These are phyloP conservation scores for Physeter macrocephalus DNA, from an alignment of 2,113 vertebrate species.

Conservation along the genomic window DNA sequence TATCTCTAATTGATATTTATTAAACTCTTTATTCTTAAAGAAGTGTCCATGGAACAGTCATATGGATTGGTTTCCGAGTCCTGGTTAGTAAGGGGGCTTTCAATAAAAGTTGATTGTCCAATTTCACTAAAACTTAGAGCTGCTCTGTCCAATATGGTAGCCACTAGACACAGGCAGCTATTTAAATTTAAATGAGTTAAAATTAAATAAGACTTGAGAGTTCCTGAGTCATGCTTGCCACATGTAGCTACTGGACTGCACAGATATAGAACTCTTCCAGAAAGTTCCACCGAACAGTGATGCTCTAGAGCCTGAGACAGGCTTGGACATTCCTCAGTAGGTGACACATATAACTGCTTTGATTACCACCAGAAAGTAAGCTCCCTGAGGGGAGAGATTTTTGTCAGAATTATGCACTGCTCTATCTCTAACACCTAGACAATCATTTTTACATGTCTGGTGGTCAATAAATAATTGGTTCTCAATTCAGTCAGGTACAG, in stretches of 20 bases:
- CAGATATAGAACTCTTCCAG: neutral
- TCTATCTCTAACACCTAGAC: neutral
- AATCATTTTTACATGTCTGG: neutral
- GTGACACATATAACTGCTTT: neutral
- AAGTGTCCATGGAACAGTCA: neutral
- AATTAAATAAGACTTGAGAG: neutral
- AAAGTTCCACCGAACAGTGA: neutral
- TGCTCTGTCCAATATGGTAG: neutral
- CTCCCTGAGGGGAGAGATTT: neutral
- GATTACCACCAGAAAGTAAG: neutral
- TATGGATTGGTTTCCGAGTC: neutral
- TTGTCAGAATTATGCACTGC: neutral
- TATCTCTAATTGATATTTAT: neutral
- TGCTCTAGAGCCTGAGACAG: neutral
- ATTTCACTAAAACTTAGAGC: neutral
- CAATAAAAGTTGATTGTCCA: neutral
- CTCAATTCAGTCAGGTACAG: neutral
- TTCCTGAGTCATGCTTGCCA: neutral
- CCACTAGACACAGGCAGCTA: neutral
- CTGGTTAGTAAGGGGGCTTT: neutral
- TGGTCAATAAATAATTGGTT: neutral
- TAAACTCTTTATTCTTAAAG: neutral
- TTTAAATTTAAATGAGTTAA: neutral
- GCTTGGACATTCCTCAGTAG: neutral
- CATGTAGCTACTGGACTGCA: neutral